Conservation (phyloP, 2,888 invertebrate species). For the Caenorhabditis sp. region DNA sequence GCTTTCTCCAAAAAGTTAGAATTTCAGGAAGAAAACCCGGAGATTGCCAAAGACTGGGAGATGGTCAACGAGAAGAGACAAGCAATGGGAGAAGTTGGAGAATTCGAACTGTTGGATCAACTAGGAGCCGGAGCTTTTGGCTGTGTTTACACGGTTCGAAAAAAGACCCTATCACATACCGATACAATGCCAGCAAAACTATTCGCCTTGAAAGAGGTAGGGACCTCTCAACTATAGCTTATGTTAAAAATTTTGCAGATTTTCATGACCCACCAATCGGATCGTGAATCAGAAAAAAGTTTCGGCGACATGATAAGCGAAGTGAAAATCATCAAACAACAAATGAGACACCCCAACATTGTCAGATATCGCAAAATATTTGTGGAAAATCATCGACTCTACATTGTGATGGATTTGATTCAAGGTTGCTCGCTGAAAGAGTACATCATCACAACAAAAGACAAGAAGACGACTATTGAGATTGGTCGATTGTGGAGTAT, state of each 20-base stretch:
- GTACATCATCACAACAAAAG: constrained; percentile 72
- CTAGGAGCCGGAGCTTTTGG: constrained; percentile 74
- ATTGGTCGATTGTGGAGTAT: constrained; percentile 73
- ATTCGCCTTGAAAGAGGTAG: constrained; percentile 73
- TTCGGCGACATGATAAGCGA: constrained; percentile 73
- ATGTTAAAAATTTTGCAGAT: constrained; percentile 29
- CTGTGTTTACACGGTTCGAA: constrained; percentile 73
- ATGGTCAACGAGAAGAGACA: constrained; percentile 43
- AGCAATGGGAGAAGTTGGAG: constrained; percentile 70
- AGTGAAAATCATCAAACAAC: constrained; percentile 72
- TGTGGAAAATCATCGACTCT: constrained; percentile 72
- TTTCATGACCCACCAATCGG: constrained; percentile 51
- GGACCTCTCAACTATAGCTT: too few relatives aligned
- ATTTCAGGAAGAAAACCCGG: constrained; percentile 25
- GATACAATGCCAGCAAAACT: constrained; percentile 37
- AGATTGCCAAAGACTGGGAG: constrained; percentile 42
- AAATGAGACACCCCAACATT: constrained; percentile 73
- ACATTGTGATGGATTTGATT: constrained; percentile 74
- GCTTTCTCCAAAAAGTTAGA: neutral
- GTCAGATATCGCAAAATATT: constrained; percentile 73
- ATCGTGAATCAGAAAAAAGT: constrained; percentile 68
- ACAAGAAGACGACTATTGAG: constrained; percentile 71
- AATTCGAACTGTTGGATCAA: constrained; percentile 73
- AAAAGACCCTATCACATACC: constrained; percentile 54
- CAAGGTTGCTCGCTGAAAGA: constrained; percentile 73